A percentile compares a stretch with the other conserved stretches of the same genome.
Conservation (phyloP, 2,888 invertebrate species). For the Epsilonema sp. region DNA sequence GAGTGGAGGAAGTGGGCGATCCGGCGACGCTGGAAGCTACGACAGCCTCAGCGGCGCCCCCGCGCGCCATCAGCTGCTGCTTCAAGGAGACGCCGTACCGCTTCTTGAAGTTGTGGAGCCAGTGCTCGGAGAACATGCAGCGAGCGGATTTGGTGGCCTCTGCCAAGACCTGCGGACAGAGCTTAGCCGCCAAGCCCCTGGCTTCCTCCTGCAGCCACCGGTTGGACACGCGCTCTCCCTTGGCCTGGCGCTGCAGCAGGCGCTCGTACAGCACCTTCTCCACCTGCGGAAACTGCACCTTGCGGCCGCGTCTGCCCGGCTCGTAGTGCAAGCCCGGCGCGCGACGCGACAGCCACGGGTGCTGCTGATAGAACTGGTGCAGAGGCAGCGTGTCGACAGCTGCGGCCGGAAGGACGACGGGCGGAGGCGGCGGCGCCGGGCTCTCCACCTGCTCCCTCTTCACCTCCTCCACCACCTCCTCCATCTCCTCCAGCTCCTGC, state of each 20-base stretch:
- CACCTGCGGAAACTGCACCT: slow-evolving; percentile 11
- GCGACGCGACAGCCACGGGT: slow-evolving; percentile 9
- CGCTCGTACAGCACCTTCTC: slow-evolving; percentile 9
- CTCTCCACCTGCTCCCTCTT: background rate
- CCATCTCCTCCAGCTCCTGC: background rate
- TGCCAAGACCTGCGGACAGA: slow-evolving; percentile 9
- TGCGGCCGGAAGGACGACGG: background rate
- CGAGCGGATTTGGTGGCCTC: slow-evolving; percentile 10
- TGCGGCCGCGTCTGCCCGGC: slow-evolving; percentile 10
- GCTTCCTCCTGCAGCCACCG: slow-evolving; percentile 11
- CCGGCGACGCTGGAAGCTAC: background rate
- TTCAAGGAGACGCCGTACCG: slow-evolving; percentile 10
- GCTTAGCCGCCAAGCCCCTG: slow-evolving; percentile 7
- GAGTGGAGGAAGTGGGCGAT: background rate
- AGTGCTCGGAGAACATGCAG: slow-evolving; percentile 11
- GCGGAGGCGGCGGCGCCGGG: background rate
- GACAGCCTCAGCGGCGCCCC: too few relatives aligned
- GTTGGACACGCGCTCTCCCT: slow-evolving; percentile 9
- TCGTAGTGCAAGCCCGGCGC: slow-evolving; percentile 2
- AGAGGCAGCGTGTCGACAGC: slow-evolving; percentile 11
- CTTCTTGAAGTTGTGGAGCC: slow-evolving; percentile 12
- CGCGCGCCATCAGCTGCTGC: too few relatives aligned
- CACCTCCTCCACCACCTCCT: background rate
- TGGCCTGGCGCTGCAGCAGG: background rate
- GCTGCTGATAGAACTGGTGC: slow-evolving; percentile 12